phyloP scores from a whole-genome alignment of 2,113 vertebrate genomes.

The Leptosomus discolor region DNA sequence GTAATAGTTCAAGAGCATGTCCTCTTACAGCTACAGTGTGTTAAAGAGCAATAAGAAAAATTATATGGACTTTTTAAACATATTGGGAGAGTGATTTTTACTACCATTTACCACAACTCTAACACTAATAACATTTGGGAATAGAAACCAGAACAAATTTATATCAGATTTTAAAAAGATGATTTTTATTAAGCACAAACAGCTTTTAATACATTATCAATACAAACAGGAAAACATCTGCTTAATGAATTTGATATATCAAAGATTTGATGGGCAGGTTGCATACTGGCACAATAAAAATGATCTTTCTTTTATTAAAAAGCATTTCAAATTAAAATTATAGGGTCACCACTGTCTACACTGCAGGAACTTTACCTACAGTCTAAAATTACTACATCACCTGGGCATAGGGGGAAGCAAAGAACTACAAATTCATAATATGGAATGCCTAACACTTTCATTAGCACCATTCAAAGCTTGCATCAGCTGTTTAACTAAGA shows the following conservation, averaged over 20 bases:
- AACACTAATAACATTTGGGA: slow-evolving; percentile 1
- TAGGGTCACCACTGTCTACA: slow-evolving; percentile 76
- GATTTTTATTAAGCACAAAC: slow-evolving; percentile 81
- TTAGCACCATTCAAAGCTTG: slow-evolving; percentile 87
- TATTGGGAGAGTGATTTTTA: background rate
- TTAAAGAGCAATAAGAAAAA: background rate
- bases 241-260: slow-evolving; percentile 78
- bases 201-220: slow-evolving; percentile 82
- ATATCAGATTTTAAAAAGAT: slow-evolving; percentile 76
- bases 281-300: slow-evolving; percentile 81
- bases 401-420: slow-evolving; percentile 61
- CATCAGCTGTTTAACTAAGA: slow-evolving; percentile 72
- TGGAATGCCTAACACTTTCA: slow-evolving; percentile 78
- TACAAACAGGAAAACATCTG: slow-evolving; percentile 79
- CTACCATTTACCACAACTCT: background rate
- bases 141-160: slow-evolving; percentile 57
- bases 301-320: slow-evolving; percentile 4
- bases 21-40: background rate
- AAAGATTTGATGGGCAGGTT: slow-evolving; percentile 76
- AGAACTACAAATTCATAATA: slow-evolving; percentile 66
- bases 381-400: slow-evolving; percentile 81
- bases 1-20: background rate
- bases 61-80: background rate
- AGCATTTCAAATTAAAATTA: slow-evolving; percentile 78
- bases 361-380: slow-evolving; percentile 72